A percentile compares a stretch with the other conserved stretches of the same genome.
phyloP scores from a whole-genome alignment of 2,888 invertebrate species.

The Dastarcus helophoroides region DNA sequence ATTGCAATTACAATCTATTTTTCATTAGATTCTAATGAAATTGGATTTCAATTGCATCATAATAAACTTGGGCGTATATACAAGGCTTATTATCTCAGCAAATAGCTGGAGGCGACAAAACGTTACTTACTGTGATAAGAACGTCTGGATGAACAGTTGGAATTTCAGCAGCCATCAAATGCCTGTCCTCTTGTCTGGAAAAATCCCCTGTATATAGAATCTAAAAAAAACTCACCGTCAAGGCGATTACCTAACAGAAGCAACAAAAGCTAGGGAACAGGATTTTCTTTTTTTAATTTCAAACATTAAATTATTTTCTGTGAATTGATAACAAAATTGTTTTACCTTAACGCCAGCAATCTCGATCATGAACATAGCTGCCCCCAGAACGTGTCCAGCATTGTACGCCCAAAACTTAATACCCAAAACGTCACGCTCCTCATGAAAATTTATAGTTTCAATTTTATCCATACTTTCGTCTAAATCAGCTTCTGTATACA shows the following conservation, averaged over 20 bases:
- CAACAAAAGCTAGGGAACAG: no score
- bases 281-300: no score
- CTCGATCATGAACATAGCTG: slow-evolving; percentile 99
- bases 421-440: slow-evolving; percentile 94
- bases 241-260: no score
- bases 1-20: no score
- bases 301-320: slow-evolving; percentile 1
- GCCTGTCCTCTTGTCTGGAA: slow-evolving; percentile 95
- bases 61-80: no score
- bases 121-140: slow-evolving; percentile 66
- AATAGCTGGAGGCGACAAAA: not conserved
- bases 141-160: slow-evolving; percentile 94
- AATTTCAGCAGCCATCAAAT: slow-evolving; percentile 98
- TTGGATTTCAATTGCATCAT: no score
- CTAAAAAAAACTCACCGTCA: no score
- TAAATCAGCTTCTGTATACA: slow-evolving; percentile 94
- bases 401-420: slow-evolving; percentile 98
- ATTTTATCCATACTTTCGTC: slow-evolving; percentile 98
- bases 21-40: no score
- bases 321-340: not conserved
- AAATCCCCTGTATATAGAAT: slow-evolving; percentile 97
- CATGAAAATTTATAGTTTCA: slow-evolving; percentile 95
- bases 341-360: slow-evolving; percentile 89
- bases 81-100: no score
- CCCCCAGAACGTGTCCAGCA: slow-evolving; percentile 97